These are phyloP conservation scores for Cheilosia vulpina DNA, from an alignment of 2,888 invertebrate genomes.

Conservation along the genomic window DNA sequence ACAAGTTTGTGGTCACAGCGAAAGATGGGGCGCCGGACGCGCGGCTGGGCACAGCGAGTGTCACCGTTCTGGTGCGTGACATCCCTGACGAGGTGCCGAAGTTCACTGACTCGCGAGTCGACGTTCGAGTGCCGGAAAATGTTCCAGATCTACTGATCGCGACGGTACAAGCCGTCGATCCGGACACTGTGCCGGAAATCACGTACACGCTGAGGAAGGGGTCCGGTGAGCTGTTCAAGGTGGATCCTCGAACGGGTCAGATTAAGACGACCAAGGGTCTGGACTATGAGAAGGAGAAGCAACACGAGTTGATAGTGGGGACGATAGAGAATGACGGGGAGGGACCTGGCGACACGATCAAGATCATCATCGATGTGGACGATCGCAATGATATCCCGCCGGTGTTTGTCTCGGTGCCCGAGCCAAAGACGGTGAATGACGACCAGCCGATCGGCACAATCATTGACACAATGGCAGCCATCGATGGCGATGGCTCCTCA, in stretches of 20 bases:
- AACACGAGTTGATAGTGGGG: constrained; percentile 91
- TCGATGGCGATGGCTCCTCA: constrained; percentile 92
- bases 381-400: constrained; percentile 95
- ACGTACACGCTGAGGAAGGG: constrained; percentile 93
- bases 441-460: constrained; percentile 92
- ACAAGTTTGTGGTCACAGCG: constrained; percentile 92
- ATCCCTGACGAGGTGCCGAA: constrained; percentile 91
- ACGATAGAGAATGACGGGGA: constrained; percentile 92
- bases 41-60: constrained; percentile 93
- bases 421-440: constrained; percentile 93
- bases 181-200: constrained; percentile 91
- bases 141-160: constrained; percentile 90
- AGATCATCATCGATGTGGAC: constrained; percentile 84
- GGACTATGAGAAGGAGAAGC: constrained; percentile 90
- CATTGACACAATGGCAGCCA: constrained; percentile 91
- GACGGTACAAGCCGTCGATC: constrained; percentile 93
- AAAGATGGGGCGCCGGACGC: constrained; percentile 94
- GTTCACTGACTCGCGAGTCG: constrained; percentile 89
- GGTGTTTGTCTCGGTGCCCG: constrained; percentile 92
- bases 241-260: constrained; percentile 91
- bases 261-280: constrained; percentile 90
- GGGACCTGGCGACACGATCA: constrained; percentile 89
- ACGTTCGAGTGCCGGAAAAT: constrained; percentile 94
- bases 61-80: constrained; percentile 91
- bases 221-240: constrained; percentile 91